These are phyloP conservation scores for Phthorimaea operculella DNA, from an alignment of 1,140 invertebrate genomes.

Conservation along the genomic window DNA sequence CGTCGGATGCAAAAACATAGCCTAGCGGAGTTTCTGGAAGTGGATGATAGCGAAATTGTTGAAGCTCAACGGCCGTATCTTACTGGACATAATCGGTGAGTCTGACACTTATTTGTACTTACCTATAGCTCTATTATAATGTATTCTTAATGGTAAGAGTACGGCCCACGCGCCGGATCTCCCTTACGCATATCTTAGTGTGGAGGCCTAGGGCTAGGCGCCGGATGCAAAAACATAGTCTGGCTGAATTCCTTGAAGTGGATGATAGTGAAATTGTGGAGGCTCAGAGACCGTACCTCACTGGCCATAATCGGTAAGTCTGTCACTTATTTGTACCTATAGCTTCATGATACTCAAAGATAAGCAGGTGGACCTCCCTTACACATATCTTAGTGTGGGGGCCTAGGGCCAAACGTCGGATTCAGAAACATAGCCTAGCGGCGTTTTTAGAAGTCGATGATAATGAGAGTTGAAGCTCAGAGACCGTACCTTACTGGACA, in stretches of 20 bases:
- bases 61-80: conserved; percentile 87
- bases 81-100: conserved; percentile 87
- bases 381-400: conserved; percentile 91
- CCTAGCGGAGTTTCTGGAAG: conserved; percentile 85
- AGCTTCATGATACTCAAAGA: too few relatives aligned
- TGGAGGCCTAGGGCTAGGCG: conserved; percentile 76
- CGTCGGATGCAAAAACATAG: conserved; percentile 76
- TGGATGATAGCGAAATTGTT: conserved; percentile 80
- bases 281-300: conserved; percentile 85
- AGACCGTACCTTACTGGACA: conserved; percentile 87
- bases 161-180: conserved; percentile 83
- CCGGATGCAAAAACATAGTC: conserved; percentile 74
- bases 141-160: too few relatives aligned
- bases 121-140: too few relatives aligned
- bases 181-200: conserved; percentile 91
- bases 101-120: conserved; percentile 1
- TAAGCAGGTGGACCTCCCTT: conserved; percentile 82
- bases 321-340: too few relatives aligned
- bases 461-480: conserved; percentile 79
- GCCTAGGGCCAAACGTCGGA: conserved; percentile 71
- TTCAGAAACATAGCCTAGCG: conserved; percentile 77
- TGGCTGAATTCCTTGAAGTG: conserved; percentile 86
- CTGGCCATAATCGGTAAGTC: conserved; percentile 85
- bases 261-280: conserved; percentile 82
- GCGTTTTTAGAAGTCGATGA: conserved; percentile 88